phyloP scores from a whole-genome alignment of 1,140 invertebrate genomes.

The Amyelois transitella region DNA sequence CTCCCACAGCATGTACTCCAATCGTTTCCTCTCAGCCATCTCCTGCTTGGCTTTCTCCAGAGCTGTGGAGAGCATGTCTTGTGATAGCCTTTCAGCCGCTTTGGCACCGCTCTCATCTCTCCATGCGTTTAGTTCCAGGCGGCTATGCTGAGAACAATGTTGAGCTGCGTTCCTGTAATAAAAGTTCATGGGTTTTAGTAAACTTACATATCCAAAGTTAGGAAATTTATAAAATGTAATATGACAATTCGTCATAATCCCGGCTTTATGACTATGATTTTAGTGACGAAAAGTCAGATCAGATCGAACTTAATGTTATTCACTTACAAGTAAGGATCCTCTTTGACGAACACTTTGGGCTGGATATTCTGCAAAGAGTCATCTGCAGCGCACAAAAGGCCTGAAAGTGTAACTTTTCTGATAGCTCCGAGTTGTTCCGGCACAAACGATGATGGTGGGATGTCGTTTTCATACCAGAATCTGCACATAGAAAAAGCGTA shows the following conservation, averaged over 20 bases:
- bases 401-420: slow-evolving; percentile 86
- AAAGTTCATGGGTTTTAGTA: not conserved
- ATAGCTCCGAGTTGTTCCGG: slow-evolving; percentile 90
- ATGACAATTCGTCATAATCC: not conserved
- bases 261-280: too few species aligned
- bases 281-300: too few species aligned
- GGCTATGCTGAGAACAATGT: slow-evolving; percentile 81
- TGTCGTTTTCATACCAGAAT: slow-evolving; percentile 97
- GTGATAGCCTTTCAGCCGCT: slow-evolving; percentile 64
- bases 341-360: slow-evolving; percentile 89
- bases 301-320: too few species aligned
- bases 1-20: slow-evolving; percentile 86
- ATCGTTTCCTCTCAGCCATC: slow-evolving; percentile 80
- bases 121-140: slow-evolving; percentile 80
- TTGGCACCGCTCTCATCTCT: slow-evolving; percentile 68
- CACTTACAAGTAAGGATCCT: slow-evolving; percentile 88
- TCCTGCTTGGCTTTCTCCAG: slow-evolving; percentile 84
- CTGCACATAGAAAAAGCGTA: slow-evolving; percentile 50
- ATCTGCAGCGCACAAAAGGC: slow-evolving; percentile 89
- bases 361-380: slow-evolving; percentile 80
- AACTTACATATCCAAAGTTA: not conserved
- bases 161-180: slow-evolving; percentile 83
- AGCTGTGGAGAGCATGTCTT: slow-evolving; percentile 78
- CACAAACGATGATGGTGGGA: slow-evolving; percentile 90
- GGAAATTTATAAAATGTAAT: too few species aligned